Conservation (phyloP, 2,797 vertebrate genomes). For the Scolopax bukidnonensis region DNA sequence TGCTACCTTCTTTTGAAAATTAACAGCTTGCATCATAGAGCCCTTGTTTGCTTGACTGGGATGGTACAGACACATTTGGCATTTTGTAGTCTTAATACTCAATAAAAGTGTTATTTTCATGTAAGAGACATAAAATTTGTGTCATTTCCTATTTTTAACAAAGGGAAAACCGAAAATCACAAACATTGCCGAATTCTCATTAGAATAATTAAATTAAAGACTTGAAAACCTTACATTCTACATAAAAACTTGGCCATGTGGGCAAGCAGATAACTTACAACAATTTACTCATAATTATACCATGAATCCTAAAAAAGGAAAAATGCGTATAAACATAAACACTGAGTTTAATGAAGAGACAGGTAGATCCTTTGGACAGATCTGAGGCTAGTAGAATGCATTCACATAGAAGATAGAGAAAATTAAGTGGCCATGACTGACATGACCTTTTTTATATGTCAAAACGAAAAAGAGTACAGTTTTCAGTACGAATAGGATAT, state of each 20-base stretch:
- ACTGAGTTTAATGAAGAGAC: neutral
- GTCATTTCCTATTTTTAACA: neutral
- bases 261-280: neutral
- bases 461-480: neutral
- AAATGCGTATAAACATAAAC: neutral
- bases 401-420: neutral
- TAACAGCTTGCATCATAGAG: neutral
- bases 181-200: neutral
- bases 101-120: neutral
- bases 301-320: neutral
- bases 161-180: neutral
- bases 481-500: neutral
- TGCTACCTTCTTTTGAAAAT: neutral
- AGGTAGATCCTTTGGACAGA: neutral
- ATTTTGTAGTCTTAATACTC: neutral
- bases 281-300: neutral
- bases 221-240: neutral
- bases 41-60: neutral
- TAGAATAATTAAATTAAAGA: neutral
- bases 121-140: neutral
- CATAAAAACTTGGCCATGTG: neutral
- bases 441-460: neutral
- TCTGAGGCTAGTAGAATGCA: neutral
- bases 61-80: neutral
- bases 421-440: neutral